Base-by-base conservation (phyloP, 2,888 invertebrate genomes). In the Thysanoteuthis rhombus region DNA sequence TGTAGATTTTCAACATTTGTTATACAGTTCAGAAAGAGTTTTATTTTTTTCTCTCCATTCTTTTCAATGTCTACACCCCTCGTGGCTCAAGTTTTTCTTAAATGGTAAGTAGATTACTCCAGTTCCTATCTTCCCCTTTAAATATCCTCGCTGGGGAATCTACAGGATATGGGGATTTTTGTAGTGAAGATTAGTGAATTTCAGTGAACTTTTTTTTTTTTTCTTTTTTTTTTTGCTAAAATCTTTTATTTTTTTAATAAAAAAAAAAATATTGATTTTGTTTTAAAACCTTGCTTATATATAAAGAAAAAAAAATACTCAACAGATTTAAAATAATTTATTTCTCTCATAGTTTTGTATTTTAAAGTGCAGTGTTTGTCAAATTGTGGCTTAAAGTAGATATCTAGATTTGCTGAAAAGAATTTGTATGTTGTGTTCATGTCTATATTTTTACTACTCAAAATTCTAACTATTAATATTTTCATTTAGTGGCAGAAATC, bases 11-110 rank as follows among this genome's bases (percentile, higher is more conserved):
- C 19, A 45, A 45, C 45, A 45, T 45, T 25, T 52, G 52, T 52
- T 52, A 22, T 52, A 25, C 2, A 52, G 52, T 25, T 22, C 52
- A 52, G 52, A 52, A 52, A 25, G 52, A 52, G 25, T 52, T 52
- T 5, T 52, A 25, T 22, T 22, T 45, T n/a, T 39, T 75, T 93
- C 45, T 38, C 42, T 52, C 52, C 47, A 40, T 47, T 47, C 47
- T 47, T 39, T 39, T 45, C 93, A 42, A 42, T 93, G 39, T 52
- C 93, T 93, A 45, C 90, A 89, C 45, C 47, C 90, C 47, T 93
- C 45, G 40, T 47, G 39, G 39, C 90, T 90, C 45, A 39, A 89
- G 28, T 93, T 93, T 32, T 47, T 58, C 47, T 52, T 52, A 45
- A 39, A 32, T 52, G 12, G 39, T 52, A 45, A 39, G 39, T 52